Evolutionary conservation across 1,140 invertebrate genomes (phyloP), one percentile per base, ranked within the genome.

Genomic region (Brachionus plicatilis): DNA sequence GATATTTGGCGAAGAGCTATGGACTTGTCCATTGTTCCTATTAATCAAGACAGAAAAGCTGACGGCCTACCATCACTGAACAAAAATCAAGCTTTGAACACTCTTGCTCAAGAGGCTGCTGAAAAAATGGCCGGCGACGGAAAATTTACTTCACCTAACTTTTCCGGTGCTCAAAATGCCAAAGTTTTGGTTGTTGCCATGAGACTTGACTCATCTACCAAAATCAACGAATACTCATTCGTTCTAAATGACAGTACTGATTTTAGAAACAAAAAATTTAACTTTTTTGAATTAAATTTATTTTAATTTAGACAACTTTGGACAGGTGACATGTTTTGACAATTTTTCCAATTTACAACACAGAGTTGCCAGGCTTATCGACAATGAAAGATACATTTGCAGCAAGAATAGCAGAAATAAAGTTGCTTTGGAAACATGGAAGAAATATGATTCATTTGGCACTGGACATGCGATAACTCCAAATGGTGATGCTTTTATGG

Each of bases 401-500:
- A 43, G 33, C 6, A 75, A 75, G 24, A 75, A 75, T 9, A 75
- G 70, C 37, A 75, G 70, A 75, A 75, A 45, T 17, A 75, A 41
- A 75, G 17, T 20, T 45, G 20, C 41, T 11, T 17, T 75, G n/a
- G 70, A 75, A 24, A 47, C 33, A 20, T 75, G 70, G 70, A 75
- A 75, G 20, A 75, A 45, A 75, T 75, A 75, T 43, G 20, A 41
- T 43, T 43, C 41, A 11, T 75, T 43, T 45, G 70, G 70, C 17
- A 75, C 70, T 75, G 70, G 70, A 43, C 41, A 43, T 41, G 33
- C 70, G 3, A 12, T 75, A 5, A 75, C 33, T 17, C 17, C 70
- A 75, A 75, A 75, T 20, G 70, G 70, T 45, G 70, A 75, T 75
- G 70, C 41, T 17, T 75, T 43, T 20, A 75, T 75, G 70, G 17